Evolutionary conservation across 1,140 invertebrate species (phyloP).

Genomic region (Pseudobourletiella spinata): DNA sequence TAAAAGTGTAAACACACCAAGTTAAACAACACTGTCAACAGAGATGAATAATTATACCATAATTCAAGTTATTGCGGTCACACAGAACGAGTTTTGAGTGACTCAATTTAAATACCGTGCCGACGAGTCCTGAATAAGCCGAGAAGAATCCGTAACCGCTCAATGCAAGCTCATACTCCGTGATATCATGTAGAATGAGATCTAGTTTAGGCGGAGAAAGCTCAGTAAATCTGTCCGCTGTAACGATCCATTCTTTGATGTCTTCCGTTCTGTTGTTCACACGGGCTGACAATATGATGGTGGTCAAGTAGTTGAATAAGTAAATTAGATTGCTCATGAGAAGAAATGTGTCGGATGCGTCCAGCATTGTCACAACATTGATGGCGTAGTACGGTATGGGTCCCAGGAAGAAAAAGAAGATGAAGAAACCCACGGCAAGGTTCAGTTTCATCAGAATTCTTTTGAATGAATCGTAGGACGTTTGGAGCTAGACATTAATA

Average conservation of each 20-base stretch:
- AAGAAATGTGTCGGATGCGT: not conserved
- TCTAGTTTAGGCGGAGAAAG: not conserved
- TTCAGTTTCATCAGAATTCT: not conserved
- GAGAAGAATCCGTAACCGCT: conserved; percentile 10
- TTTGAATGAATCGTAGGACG: conserved; percentile 4
- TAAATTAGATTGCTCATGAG: not conserved
- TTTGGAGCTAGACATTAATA: not conserved
- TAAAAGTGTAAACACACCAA: not conserved
- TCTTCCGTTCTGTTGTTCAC: not conserved
- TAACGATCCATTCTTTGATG: conserved; percentile 4
- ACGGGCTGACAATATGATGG: not conserved
- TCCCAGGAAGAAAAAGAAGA: conserved; percentile 6
- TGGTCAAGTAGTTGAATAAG: conserved; percentile 4
- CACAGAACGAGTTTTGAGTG: not conserved
- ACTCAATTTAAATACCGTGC: not conserved
- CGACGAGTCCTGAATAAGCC: conserved; percentile 3
- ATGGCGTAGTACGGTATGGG: conserved; percentile 7
- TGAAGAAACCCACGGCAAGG: conserved; percentile 1
- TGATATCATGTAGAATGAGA: conserved; percentile 1
- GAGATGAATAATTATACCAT: no score
- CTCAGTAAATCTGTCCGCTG: not conserved
- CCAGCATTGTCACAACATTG: conserved; percentile 7
- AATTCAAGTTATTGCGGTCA: not conserved
- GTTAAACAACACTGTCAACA: not conserved
- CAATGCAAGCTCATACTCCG: not conserved